Evolutionary conservation across 2,888 invertebrate genomes (phyloP), one percentile per base, ranked within the genome.

Genomic region (Sinohyriopsis cumingii): DNA sequence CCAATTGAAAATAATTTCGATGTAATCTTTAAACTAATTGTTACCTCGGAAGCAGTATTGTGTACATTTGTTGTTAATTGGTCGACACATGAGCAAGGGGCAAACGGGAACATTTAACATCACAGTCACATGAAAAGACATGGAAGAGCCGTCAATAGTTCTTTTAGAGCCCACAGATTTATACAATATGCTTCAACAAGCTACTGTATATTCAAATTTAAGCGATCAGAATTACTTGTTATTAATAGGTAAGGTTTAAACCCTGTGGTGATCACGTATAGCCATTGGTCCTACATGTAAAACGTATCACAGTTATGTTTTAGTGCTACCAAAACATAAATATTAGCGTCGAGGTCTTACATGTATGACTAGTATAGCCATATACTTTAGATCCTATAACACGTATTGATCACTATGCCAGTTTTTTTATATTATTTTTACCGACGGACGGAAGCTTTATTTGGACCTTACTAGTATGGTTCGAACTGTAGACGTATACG

Each of bases 171-270:
- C 89, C 12, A 87, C 81, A 33, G 83, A 83, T 53, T 74, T 90
- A 15, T 90, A 89, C 76, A 90, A 90, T 74, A 76, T 89, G 75
- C 80, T 90, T 5, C 89, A 90, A 72, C 85, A 86, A 68, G 83
- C 84, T 24, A 84, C 84, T 55, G 72, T 82, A 19, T 86, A 78
- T 77, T 82, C 88, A 56, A 81, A 80, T 67, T 68, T 88, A 33
- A 86, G 85, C 67, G 88, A 88, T 70, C 82, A 84, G 55, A 87
- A 88, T 72, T 88, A 84, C 75, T 75, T 88, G 7, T 76, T 87
- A 55, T 67, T 88, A 24, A 80, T 88, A 60, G 88, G 87, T 87
- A 77, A 77, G 81, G 63, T 63, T 20, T 24, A 53, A 53, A n/a
- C 0, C 5, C 45, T 33, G 7, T 67, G 24, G 20, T 9, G 12